Evolutionary conservation across 2,888 invertebrate genomes (phyloP).

Genomic region (Amphimallon solstitiale): DNA sequence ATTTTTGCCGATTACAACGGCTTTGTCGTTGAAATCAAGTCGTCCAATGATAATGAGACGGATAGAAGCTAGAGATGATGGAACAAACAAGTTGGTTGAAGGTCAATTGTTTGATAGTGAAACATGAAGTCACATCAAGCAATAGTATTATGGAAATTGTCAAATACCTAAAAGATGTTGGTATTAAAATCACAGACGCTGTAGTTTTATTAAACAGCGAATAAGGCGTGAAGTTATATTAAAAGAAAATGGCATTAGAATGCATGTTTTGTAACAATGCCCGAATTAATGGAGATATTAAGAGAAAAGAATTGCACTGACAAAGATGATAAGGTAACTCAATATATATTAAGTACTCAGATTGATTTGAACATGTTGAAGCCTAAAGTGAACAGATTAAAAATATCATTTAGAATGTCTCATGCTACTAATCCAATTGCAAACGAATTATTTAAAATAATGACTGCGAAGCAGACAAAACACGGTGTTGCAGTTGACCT

Average conservation of each 20-base stretch:
- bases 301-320: slow-evolving; percentile 72
- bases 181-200: slow-evolving; percentile 72
- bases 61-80: slow-evolving; percentile 94
- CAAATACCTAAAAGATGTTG: slow-evolving; percentile 74
- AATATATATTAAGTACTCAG: slow-evolving; percentile 71
- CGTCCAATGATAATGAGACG: slow-evolving; percentile 91
- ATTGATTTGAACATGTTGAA: slow-evolving; percentile 50
- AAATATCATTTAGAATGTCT: slow-evolving; percentile 71
- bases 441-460: slow-evolving; percentile 76
- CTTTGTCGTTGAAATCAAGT: slow-evolving; percentile 76
- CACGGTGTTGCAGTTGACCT: slow-evolving; percentile 92
- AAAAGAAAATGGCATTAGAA: slow-evolving; percentile 72
- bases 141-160: slow-evolving; percentile 94
- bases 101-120: slow-evolving; percentile 93
- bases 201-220: slow-evolving; percentile 92
- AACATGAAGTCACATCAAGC: slow-evolving; percentile 95
- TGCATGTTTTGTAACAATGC: slow-evolving; percentile 77
- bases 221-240: slow-evolving; percentile 85
- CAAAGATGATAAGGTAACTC: slow-evolving; percentile 64
- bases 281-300: slow-evolving; percentile 71
- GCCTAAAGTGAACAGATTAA: slow-evolving; percentile 62
- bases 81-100: slow-evolving; percentile 95
- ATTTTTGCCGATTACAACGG: slow-evolving; percentile 92
- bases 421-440: slow-evolving; percentile 71
- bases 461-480: slow-evolving; percentile 87